Percentiles rank a stretch among this genome's conserved stretches.
Conservation (phyloP, 2,888 invertebrate genomes). For the Bhutanitis thaidina region DNA sequence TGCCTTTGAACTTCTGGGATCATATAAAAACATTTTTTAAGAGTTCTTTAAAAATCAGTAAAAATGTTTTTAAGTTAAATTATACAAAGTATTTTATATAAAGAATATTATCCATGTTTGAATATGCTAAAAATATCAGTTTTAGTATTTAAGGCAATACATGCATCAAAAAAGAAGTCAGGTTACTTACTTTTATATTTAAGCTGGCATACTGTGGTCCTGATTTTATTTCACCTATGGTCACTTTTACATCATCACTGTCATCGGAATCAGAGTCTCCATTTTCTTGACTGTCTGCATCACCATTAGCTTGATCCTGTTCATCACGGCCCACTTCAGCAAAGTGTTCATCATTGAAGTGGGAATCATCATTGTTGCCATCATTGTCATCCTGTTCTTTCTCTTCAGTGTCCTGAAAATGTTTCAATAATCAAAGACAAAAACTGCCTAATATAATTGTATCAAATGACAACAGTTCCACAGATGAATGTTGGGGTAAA, state of each 20-base stretch:
- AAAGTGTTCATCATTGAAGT: constrained; percentile 72
- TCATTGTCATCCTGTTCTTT: constrained; percentile 71
- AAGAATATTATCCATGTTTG: too few species aligned
- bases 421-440: background rate
- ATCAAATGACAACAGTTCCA: too few species aligned
- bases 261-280: constrained; percentile 84
- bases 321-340: constrained; percentile 65
- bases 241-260: constrained; percentile 93
- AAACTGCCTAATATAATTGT: too few species aligned
- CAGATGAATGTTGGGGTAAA: too few species aligned
- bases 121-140: too few species aligned
- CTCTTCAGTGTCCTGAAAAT: constrained; percentile 54
- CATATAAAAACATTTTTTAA: too few species aligned
- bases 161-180: background rate
- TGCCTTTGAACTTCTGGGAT: too few species aligned
- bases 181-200: constrained; percentile 82
- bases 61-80: too few species aligned
- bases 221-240: constrained; percentile 93
- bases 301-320: constrained; percentile 56
- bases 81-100: too few species aligned
- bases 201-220: constrained; percentile 85
- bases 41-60: too few species aligned
- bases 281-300: constrained; percentile 73
- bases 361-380: constrained; percentile 70
- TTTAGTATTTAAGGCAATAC: too few species aligned